Conservation (phyloP, 2,113 vertebrate species). For the Petrocephalus microphthalmus region DNA sequence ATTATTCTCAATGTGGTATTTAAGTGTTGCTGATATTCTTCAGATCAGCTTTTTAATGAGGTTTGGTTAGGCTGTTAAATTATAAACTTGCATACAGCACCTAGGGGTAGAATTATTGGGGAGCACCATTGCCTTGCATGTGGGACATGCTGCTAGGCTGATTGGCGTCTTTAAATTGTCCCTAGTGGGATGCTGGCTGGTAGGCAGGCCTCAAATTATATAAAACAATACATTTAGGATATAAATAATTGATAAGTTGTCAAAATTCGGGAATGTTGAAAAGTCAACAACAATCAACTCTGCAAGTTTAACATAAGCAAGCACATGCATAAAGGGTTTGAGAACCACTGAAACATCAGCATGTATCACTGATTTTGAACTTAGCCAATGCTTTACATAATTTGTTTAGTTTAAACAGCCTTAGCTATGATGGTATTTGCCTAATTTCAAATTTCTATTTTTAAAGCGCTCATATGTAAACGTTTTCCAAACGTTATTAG, state of each 20-base stretch:
- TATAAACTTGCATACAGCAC: not conserved
- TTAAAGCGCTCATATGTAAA: not conserved
- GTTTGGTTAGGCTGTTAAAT: not conserved
- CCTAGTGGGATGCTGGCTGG: not conserved
- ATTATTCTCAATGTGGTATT: not conserved
- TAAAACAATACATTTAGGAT: not conserved
- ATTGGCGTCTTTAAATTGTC: not conserved
- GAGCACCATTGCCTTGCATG: not conserved
- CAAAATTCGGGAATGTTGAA: not conserved
- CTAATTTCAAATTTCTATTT: not conserved
- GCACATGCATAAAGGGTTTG: not conserved
- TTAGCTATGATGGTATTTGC: not conserved
- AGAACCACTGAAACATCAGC: not conserved
- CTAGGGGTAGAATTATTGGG: not conserved
- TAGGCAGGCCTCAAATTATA: not conserved
- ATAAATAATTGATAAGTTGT: not conserved
- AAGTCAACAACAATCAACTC: not conserved
- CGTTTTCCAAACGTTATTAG: not conserved
- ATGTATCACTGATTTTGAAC: not conserved
- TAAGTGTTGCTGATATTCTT: not conserved
- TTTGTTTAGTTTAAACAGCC: not conserved
- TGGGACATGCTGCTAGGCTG: not conserved
- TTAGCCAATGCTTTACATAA: not conserved
- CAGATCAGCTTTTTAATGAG: not conserved
- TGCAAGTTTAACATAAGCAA: too few relatives aligned